Percentiles rank a stretch among this genome's conserved stretches.
phyloP scores from a whole-genome alignment of 2,888 invertebrate genomes.

The Melitaea athalia region DNA sequence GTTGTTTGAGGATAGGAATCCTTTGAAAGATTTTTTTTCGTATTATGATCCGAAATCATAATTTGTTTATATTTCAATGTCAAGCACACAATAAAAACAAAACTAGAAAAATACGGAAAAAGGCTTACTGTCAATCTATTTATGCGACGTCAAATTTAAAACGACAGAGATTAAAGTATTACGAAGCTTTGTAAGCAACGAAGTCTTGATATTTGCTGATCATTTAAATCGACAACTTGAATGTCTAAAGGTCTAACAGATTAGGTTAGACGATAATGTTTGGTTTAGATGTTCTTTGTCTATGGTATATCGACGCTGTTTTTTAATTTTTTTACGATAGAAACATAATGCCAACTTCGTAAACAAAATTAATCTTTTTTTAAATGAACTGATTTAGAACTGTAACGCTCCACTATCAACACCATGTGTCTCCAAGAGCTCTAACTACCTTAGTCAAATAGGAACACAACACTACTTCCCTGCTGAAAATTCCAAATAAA shows the following conservation, averaged over 20 bases:
- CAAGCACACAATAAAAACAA: neutral
- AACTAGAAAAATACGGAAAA: neutral
- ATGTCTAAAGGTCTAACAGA: neutral
- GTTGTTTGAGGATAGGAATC: neutral
- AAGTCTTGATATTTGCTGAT: constrained; percentile 4
- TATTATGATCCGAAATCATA: neutral
- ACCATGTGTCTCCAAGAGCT: too few relatives aligned
- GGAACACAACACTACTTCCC: too few relatives aligned
- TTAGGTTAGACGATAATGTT: neutral
- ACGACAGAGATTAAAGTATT: neutral
- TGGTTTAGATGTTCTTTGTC: neutral
- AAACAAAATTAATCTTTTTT: too few relatives aligned
- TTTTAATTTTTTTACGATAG: too few relatives aligned
- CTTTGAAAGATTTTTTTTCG: neutral
- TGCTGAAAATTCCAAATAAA: too few relatives aligned
- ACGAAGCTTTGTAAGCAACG: neutral
- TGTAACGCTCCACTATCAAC: too few relatives aligned
- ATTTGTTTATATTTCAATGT: neutral
- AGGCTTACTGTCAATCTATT: constrained; percentile 2
- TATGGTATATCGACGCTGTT: too few relatives aligned
- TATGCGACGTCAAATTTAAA: neutral
- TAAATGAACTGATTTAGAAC: too few relatives aligned
- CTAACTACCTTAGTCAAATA: too few relatives aligned
- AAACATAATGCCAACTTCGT: too few relatives aligned
- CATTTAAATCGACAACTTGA: neutral